These are phyloP conservation scores for Teinopalpus imperialis DNA, from an alignment of 2,888 invertebrate genomes.

Conservation along the genomic window DNA sequence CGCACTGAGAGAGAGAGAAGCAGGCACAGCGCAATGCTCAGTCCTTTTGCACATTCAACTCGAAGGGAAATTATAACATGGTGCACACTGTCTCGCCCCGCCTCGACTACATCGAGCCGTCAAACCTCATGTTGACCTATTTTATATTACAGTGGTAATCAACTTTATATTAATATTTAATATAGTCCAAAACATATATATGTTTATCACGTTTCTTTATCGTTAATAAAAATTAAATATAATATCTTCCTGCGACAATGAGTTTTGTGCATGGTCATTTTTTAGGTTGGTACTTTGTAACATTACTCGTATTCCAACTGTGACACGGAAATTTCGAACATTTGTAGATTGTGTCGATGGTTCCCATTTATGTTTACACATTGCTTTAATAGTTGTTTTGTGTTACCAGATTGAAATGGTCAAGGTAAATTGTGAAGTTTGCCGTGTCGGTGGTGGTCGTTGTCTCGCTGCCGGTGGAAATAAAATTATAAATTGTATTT, in stretches of 20 bases:
- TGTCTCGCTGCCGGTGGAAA: conserved; percentile 31
- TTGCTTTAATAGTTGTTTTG: conserved; percentile 29
- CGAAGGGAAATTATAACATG: conserved; percentile 80
- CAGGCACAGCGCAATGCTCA: conserved; percentile 67
- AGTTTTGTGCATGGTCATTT: background rate
- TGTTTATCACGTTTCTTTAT: background rate
- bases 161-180: background rate
- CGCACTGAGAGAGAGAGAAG: conserved; percentile 72
- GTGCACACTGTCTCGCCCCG: conserved; percentile 79
- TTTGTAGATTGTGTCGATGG: background rate
- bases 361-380: conserved; percentile 20
- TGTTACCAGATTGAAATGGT: conserved; percentile 30
- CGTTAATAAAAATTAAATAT: background rate
- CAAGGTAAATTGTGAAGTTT: conserved; percentile 36
- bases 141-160: conserved; percentile 26
- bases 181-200: background rate
- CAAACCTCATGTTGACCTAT: conserved; percentile 69
- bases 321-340: conserved; percentile 8
- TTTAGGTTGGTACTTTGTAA: conserved; percentile 19
- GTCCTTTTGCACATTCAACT: conserved; percentile 76
- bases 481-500: conserved; percentile 34
- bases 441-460: conserved; percentile 49
- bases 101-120: conserved; percentile 80
- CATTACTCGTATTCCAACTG: background rate
- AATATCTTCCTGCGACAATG: background rate